Percentiles rank a stretch among this genome's conserved stretches.
Evolutionary conservation across 2,797 vertebrate species (phyloP).

Genomic region (Coluber constrictor): DNA sequence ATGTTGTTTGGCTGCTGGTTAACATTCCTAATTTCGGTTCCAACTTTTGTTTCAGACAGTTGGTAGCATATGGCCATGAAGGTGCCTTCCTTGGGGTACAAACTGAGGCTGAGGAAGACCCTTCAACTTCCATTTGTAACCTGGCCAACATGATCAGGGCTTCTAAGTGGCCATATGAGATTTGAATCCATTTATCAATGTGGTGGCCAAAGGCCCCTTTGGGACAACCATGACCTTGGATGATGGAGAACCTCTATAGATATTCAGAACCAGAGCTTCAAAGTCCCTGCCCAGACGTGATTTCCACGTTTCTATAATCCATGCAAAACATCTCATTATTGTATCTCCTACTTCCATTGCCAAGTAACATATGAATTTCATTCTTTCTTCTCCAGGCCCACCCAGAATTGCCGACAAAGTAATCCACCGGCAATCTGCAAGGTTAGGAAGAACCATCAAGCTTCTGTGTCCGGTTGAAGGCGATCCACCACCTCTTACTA

Average conservation of each 20-base stretch:
- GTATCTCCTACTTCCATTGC: neutral
- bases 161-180: neutral
- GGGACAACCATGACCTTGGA: too few relatives aligned
- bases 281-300: neutral
- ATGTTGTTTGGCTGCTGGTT: constrained; percentile 29
- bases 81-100: neutral
- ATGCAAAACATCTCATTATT: accelerated
- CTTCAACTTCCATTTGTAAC: neutral
- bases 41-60: constrained; percentile 47
- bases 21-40: constrained; percentile 51
- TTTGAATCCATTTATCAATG: neutral
- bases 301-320: accelerated
- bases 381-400: constrained; percentile 77
- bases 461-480: constrained; percentile 85
- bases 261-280: neutral
- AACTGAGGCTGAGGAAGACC: neutral
- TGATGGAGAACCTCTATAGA: neutral
- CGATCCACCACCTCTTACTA: constrained; percentile 80
- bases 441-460: constrained; percentile 81
- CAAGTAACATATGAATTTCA: neutral
- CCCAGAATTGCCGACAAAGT: constrained; percentile 89
- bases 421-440: constrained; percentile 83
- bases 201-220: neutral
- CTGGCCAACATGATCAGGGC: neutral
- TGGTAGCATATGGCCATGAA: neutral